Percentiles rank a stretch among this genome's conserved stretches.
phyloP scores from a whole-genome alignment of 2,888 invertebrate genomes.

The Neoitamus cyanurus region DNA sequence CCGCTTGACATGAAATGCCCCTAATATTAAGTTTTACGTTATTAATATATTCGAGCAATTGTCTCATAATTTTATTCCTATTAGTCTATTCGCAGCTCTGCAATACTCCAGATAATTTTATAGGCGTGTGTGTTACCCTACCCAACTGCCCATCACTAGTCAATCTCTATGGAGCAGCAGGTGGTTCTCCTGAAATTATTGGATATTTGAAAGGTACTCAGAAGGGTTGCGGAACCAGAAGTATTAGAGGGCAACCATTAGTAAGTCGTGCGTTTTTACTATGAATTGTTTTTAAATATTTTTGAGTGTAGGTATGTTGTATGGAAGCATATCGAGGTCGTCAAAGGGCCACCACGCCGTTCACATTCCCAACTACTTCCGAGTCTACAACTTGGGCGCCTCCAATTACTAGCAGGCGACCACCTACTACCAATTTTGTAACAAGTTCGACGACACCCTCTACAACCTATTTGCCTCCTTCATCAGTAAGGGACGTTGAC shows the following conservation, averaged over 20 bases:
- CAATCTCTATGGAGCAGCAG: conserved; percentile 57
- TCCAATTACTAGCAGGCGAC: conserved; percentile 20
- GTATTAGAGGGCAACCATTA: conserved; percentile 61
- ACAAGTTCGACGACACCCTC: conserved; percentile 46
- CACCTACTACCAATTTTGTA: neutral
- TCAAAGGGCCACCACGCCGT: conserved; percentile 9
- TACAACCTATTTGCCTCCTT: conserved; percentile 54
- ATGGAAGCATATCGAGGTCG: conserved; percentile 26
- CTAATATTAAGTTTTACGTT: too few relatives aligned
- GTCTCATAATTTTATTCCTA: neutral
- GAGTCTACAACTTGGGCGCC: conserved; percentile 21
- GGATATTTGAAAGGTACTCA: conserved; percentile 60
- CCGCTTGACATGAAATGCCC: too few relatives aligned
- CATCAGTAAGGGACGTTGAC: conserved; percentile 55
- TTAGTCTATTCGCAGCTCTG: conserved; percentile 56
- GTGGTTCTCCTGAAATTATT: conserved; percentile 57
- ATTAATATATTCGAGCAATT: neutral
- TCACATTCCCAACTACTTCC: neutral
- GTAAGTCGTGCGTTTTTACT: conserved; percentile 55
- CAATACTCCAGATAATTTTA: conserved; percentile 61
- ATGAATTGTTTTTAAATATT: neutral
- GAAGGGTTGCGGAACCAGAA: conserved; percentile 61
- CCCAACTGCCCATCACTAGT: conserved; percentile 61
- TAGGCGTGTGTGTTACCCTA: conserved; percentile 61
- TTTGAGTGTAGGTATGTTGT: conserved; percentile 48